phyloP scores from a whole-genome alignment of 1,140 invertebrate genomes.

The Papilio xuthus region DNA sequence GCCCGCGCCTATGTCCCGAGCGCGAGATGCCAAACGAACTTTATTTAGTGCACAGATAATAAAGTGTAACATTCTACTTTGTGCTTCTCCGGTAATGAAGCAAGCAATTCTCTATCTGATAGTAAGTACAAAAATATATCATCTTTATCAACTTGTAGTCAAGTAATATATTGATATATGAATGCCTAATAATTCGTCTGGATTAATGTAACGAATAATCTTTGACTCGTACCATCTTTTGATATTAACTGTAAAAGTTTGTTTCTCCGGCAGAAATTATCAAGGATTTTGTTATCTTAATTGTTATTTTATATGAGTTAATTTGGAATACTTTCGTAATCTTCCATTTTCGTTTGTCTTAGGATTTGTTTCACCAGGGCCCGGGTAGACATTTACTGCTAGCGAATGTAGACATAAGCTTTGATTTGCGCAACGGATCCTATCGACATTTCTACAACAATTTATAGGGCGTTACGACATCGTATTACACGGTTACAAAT shows the following conservation, averaged over 20 bases:
- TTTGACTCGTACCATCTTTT: neutral
- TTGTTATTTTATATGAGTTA: constrained; percentile 15
- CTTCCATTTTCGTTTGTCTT: constrained; percentile 23
- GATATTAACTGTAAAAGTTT: constrained; percentile 1
- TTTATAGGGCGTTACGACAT: constrained; percentile 35
- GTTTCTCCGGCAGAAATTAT: neutral
- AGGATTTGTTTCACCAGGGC: constrained; percentile 11
- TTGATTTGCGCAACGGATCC: constrained; percentile 37
- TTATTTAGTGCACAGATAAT: neutral
- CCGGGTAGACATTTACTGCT: constrained; percentile 23
- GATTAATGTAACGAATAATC: neutral
- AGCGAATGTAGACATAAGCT: constrained; percentile 39
- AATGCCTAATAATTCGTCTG: neutral
- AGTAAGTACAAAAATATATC: neutral
- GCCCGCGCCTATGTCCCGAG: neutral
- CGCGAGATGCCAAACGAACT: neutral
- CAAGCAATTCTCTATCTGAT: neutral
- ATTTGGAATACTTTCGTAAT: constrained; percentile 18
- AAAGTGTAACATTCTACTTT: neutral
- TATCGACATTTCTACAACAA: constrained; percentile 36
- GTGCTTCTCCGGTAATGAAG: neutral
- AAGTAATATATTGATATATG: neutral
- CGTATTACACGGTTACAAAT: constrained; percentile 30
- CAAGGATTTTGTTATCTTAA: neutral
- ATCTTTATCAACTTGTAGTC: neutral